These are phyloP conservation scores for Anolis sagrei DNA, from an alignment of 2,113 vertebrate genomes.

Conservation along the genomic window DNA sequence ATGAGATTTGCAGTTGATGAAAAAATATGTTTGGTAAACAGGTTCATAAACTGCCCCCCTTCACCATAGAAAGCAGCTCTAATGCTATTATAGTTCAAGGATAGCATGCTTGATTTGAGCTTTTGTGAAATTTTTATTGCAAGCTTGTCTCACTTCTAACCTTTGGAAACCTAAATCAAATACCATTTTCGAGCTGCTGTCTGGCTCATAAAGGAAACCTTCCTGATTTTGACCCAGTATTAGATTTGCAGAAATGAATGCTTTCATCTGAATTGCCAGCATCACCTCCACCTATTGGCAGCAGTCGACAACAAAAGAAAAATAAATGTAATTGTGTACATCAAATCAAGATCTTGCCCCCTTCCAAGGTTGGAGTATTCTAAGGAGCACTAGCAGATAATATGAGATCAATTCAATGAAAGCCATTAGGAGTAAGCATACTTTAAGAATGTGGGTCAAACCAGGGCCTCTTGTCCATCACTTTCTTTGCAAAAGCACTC, in stretches of 20 bases:
- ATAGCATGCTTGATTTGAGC: conserved; percentile 52
- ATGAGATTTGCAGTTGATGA: neutral
- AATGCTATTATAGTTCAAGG: conserved; percentile 61
- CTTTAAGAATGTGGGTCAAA: conserved; percentile 18
- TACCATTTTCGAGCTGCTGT: conserved; percentile 61
- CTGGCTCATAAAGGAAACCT: conserved; percentile 46
- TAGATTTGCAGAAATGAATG: conserved; percentile 55
- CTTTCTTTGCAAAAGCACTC: neutral
- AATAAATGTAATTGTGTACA: conserved; percentile 25
- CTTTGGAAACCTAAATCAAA: conserved; percentile 59
- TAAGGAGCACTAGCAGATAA: conserved; percentile 57
- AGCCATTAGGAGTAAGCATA: conserved; percentile 40
- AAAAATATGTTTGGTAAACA: conserved; percentile 44
- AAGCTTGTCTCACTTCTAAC: conserved; percentile 53
- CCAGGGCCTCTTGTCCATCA: neutral
- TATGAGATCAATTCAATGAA: conserved; percentile 63
- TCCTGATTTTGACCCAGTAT: conserved; percentile 51
- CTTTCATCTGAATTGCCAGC: conserved; percentile 43
- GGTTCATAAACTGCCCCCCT: conserved; percentile 46
- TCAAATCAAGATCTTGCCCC: conserved; percentile 31
- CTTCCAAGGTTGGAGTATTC: conserved; percentile 43
- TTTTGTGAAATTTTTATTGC: conserved; percentile 67
- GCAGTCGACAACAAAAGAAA: conserved; percentile 39
- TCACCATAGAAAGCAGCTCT: conserved; percentile 48
- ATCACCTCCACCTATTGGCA: conserved; percentile 51